Percentiles rank a stretch among this genome's conserved stretches.
Conservation (phyloP, 2,113 vertebrate species). For the Nyctereutes procyonoides region DNA sequence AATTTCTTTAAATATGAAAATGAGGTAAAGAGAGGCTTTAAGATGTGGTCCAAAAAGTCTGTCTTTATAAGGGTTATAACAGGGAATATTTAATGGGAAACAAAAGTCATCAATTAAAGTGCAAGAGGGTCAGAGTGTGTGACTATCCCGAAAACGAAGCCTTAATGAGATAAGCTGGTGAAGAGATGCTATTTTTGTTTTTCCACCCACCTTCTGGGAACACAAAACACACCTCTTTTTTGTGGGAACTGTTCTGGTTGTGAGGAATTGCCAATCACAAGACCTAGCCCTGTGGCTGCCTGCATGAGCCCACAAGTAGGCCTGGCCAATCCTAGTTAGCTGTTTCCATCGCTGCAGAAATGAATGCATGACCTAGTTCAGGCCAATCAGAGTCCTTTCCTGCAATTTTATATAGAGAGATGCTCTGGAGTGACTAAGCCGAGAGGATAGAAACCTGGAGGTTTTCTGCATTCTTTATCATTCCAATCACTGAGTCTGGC, state of each 20-base stretch:
- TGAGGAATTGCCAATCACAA: not conserved
- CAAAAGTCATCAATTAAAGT: not conserved
- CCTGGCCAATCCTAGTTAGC: not conserved
- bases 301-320: too few species aligned
- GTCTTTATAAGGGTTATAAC: not conserved
- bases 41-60: not conserved
- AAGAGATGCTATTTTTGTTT: not conserved
- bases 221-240: not conserved
- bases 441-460: not conserved
- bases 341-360: not conserved
- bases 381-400: not conserved
- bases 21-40: not conserved
- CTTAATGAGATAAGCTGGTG: not conserved
- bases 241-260: not conserved
- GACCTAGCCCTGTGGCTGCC: not conserved
- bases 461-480: not conserved
- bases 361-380: not conserved
- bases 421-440: not conserved
- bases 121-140: not conserved
- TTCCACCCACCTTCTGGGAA: not conserved
- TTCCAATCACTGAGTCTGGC: not conserved
- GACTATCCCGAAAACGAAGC: not conserved
- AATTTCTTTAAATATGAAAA: conserved; percentile 13
- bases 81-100: not conserved
- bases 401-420: not conserved